These are phyloP conservation scores for Natator depressus DNA, from an alignment of 2,113 vertebrate species.

Conservation along the genomic window DNA sequence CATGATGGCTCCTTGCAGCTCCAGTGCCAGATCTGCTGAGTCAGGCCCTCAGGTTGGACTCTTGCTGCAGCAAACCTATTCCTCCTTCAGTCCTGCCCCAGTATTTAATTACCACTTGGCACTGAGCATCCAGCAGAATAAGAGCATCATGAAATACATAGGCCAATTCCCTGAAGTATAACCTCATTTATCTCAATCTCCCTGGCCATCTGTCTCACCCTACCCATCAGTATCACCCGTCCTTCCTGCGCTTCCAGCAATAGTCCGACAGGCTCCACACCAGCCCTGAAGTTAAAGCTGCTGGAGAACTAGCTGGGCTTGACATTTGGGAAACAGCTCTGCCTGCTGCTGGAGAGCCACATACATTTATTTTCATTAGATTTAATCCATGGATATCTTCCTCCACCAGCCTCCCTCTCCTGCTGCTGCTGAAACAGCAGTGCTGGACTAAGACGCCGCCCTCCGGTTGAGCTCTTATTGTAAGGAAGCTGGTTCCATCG, in stretches of 20 bases:
- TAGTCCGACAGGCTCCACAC: background rate
- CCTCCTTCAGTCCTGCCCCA: background rate
- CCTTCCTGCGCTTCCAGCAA: background rate
- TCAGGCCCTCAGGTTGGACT: fast-evolving
- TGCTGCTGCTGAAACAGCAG: slow-evolving; percentile 26
- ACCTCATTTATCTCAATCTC: slow-evolving; percentile 61
- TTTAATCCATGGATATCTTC: slow-evolving; percentile 7
- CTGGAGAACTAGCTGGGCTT: background rate
- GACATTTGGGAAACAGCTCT: background rate
- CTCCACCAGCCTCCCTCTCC: background rate
- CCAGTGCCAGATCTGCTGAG: fast-evolving
- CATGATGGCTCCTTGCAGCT: fast-evolving
- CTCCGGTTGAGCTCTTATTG: slow-evolving; percentile 59
- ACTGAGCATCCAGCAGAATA: background rate
- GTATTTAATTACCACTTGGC: slow-evolving; percentile 19
- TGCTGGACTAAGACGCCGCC: slow-evolving; percentile 28
- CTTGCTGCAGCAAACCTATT: background rate
- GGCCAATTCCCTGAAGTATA: background rate
- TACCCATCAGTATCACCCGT: slow-evolving; percentile 5
- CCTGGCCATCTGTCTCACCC: slow-evolving; percentile 21
- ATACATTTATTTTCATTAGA: slow-evolving; percentile 66
- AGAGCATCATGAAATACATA: background rate
- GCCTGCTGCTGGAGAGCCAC: slow-evolving; percentile 8
- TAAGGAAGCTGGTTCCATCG: slow-evolving; percentile 35
- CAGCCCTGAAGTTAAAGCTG: background rate